Conservation (phyloP, 1,140 invertebrate species). For the Drosophila quadrilineata region DNA sequence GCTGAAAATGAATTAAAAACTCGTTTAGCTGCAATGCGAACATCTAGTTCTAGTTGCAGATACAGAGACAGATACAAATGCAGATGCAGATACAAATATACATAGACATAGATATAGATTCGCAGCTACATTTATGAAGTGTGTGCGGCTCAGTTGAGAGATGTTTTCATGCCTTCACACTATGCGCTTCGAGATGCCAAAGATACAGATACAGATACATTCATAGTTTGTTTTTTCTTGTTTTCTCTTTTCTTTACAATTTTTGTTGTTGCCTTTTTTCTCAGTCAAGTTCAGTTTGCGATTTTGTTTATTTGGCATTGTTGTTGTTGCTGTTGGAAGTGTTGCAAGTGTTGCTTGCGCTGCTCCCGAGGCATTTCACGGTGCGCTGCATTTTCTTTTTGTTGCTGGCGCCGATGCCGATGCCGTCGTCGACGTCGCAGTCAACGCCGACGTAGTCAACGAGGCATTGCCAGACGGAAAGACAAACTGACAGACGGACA, state of each 20-base stretch:
- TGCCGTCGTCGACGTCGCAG: slow-evolving; percentile 23
- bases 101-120: not conserved
- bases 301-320: slow-evolving; percentile 66
- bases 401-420: slow-evolving; percentile 61
- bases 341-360: slow-evolving; percentile 32
- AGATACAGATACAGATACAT: slow-evolving; percentile 12
- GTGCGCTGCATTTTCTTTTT: slow-evolving; percentile 49
- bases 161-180: slow-evolving; percentile 25
- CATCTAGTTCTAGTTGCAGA: not conserved
- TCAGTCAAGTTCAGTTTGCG: slow-evolving; percentile 79
- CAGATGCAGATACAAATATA: not conserved
- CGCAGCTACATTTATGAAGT: slow-evolving; percentile 18
- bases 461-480: slow-evolving; percentile 67
- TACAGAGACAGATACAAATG: not conserved
- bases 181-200: slow-evolving; percentile 27
- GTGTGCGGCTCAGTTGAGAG: slow-evolving; percentile 7
- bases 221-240: not conserved
- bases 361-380: slow-evolving; percentile 72
- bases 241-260: not conserved
- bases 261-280: slow-evolving; percentile 55
- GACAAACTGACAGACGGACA: slow-evolving; percentile 39
- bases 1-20: slow-evolving; percentile 62
- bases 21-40: slow-evolving; percentile 28
- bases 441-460: slow-evolving; percentile 52
- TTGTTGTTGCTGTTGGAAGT: slow-evolving; percentile 35